Evolutionary conservation across 2,888 invertebrate genomes (phyloP), one percentile per base, ranked within the genome.

Genomic region (Myopa tessellatipennis): DNA sequence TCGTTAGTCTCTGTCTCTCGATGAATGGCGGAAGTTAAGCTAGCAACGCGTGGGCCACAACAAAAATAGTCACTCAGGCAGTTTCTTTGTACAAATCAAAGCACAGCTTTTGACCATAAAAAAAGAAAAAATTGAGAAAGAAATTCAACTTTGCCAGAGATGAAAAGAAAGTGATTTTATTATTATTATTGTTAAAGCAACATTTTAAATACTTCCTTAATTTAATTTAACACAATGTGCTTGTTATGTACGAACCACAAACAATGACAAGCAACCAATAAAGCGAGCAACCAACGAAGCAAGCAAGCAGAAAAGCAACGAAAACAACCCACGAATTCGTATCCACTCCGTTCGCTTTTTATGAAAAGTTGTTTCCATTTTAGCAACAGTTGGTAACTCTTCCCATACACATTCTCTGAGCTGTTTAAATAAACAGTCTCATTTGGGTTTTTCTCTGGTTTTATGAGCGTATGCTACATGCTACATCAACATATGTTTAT

Each of bases 1-100:
- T 45, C 45, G 45, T 45, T 45, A 45, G 10, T 45, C 45, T 45
- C 45, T 45, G 45, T 10, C 45, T 45, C 45, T 16, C 34, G 36
- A 63, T 36, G 63, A 14, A 63, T 63, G 34, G 63, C 63, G 63
- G 63, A 63, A 63, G 63, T 63, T 26, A 18, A 12, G 34, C 34
- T 36, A 63, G 63, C 63, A 63, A 63, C 34, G 63, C 63, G 63
- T 63, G 63, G 63, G 63, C 36, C 34, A 63, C 63, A 63, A 63
- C 63, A 63, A 63, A 12, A 45, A 10, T 4, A 45, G 45, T 45
- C 45, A 45, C 7, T 45, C 45, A 10, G 7, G 1, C 45, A 45
- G 45, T 45, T 45, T 45, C 45, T 6, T 45, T 45, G 45, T 8
- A 3, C 45, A 45, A 45, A 6, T 6, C 45, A 45, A 45, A 45